Evolutionary conservation across 2,113 vertebrate genomes (phyloP).

Genomic region (Thermophis baileyi): DNA sequence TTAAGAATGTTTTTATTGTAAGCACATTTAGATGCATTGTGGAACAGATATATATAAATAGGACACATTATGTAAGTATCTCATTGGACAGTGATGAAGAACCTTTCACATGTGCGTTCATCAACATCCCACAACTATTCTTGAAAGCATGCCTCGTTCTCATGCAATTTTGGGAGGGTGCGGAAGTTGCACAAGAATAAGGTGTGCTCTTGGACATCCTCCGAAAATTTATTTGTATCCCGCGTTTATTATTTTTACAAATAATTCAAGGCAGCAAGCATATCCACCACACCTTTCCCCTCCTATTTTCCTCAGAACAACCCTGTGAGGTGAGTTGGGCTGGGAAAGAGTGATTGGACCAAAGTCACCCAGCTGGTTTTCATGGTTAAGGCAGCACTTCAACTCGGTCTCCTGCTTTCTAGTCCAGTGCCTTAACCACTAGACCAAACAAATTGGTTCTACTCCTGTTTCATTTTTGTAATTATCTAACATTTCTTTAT

Average conservation of each 20-base stretch:
- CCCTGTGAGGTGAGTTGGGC: too few species aligned
- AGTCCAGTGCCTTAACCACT: too few species aligned
- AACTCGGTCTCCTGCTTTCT: too few species aligned
- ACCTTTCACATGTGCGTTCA: neutral
- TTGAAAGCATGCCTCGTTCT: neutral
- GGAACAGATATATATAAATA: neutral
- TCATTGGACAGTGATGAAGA: neutral
- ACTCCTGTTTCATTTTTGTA: too few species aligned
- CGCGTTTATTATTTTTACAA: neutral
- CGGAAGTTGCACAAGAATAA: neutral
- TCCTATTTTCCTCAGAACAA: neutral
- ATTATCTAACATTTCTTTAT: too few species aligned
- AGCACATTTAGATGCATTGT: neutral
- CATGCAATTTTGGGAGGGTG: neutral
- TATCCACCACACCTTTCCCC: neutral
- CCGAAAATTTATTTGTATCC: neutral
- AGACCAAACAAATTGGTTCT: too few species aligned
- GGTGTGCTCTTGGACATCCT: neutral
- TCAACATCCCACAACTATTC: neutral
- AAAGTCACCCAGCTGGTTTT: too few species aligned
- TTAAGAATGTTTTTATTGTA: neutral
- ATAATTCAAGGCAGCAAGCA: neutral
- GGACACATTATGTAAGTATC: neutral
- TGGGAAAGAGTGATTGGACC: too few species aligned
- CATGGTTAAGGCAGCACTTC: too few species aligned